These are phyloP conservation scores for Helicoverpa armigera DNA, from an alignment of 1,140 invertebrate species.

Conservation along the genomic window DNA sequence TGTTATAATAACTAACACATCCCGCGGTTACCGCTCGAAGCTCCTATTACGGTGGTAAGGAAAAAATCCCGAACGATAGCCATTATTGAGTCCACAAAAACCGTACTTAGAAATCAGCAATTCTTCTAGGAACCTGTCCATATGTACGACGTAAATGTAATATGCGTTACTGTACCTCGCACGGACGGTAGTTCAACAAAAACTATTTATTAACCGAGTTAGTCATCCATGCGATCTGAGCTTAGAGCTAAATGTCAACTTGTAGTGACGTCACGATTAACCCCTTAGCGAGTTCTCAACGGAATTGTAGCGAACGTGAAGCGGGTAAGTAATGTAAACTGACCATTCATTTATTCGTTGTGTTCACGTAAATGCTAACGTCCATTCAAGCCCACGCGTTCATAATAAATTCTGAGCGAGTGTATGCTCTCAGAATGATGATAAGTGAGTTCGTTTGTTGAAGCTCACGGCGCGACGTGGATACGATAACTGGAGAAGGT, in stretches of 20 bases:
- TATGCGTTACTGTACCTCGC: conserved; percentile 24
- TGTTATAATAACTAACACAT: conserved; percentile 40
- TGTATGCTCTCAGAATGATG: conserved; percentile 31
- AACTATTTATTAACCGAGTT: conserved; percentile 35
- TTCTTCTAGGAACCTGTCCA: conserved; percentile 42
- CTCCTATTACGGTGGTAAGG: background rate
- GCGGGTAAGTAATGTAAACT: conserved; percentile 12
- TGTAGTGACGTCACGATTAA: conserved; percentile 16
- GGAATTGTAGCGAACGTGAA: conserved; percentile 6
- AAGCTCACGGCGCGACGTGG: conserved; percentile 10
- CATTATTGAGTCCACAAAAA: conserved; percentile 21
- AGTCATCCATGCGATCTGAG: conserved; percentile 16
- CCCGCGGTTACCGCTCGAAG: conserved; percentile 13
- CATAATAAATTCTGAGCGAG: conserved; percentile 28
- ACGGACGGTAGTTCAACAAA: conserved; percentile 17
- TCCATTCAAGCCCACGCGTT: conserved; percentile 33
- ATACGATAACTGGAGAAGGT: background rate
- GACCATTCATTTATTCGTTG: conserved; percentile 25
- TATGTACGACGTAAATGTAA: conserved; percentile 29
- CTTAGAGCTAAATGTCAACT: conserved; percentile 37
- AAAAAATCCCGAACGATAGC: conserved; percentile 29
- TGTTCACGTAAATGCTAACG: conserved; percentile 33
- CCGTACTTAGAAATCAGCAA: conserved; percentile 42
- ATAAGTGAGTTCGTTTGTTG: conserved; percentile 13
- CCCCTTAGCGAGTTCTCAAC: conserved; percentile 7